phyloP scores from a whole-genome alignment of 2,797 vertebrate species.

The Chromis chromis region DNA sequence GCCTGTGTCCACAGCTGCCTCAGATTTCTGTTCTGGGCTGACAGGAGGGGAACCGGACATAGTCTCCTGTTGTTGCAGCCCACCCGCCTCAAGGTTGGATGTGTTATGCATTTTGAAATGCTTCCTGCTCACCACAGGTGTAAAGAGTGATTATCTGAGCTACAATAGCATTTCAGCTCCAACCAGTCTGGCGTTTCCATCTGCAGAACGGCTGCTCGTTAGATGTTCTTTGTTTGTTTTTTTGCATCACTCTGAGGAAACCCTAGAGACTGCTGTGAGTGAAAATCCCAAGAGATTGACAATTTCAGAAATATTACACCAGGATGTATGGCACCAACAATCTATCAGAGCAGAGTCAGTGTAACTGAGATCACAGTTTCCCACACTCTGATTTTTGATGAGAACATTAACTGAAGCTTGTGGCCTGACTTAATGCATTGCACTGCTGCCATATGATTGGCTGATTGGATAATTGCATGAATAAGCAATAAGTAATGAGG shows the following conservation, averaged over 20 bases:
- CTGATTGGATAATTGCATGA: not conserved
- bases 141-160: not conserved
- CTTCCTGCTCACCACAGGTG: too few species aligned
- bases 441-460: not conserved
- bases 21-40: constrained; percentile 17
- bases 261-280: not conserved
- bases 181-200: not conserved
- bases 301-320: not conserved
- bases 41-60: constrained; percentile 5
- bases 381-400: not conserved
- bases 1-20: constrained; percentile 7
- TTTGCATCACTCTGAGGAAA: not conserved
- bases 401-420: not conserved
- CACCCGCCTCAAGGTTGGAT: not conserved
- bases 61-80: not conserved
- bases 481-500: not conserved
- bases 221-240: not conserved
- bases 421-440: not conserved
- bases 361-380: not conserved
- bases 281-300: constrained; percentile 1
- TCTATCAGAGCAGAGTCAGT: not conserved
- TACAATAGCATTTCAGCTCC: not conserved
- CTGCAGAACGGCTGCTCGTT: not conserved
- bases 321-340: not conserved
- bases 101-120: too few species aligned